Evolutionary conservation across 2,888 invertebrate genomes (phyloP), one percentile per base, ranked within the genome.

Genomic region (Emmelina monodactyla): DNA sequence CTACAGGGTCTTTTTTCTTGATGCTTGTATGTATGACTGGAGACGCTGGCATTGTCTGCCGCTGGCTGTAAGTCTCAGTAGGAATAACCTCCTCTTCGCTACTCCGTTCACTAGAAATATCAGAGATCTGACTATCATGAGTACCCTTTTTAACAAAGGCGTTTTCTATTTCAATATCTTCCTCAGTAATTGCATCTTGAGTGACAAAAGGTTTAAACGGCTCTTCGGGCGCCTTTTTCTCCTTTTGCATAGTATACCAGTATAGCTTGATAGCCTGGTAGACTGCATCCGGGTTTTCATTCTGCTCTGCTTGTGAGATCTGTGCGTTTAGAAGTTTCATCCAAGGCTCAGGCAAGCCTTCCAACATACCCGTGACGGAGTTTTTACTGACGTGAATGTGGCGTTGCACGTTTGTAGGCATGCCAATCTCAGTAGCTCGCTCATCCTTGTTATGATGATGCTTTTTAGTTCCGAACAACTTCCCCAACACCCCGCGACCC

Each of bases 241-340:
- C 89, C 51, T 92, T 90, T 56, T 92, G 91, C 46, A 92, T 89
- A 7, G 91, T 89, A 69, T 91, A 91, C 61, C 93, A 92, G 61
- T 94, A 94, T 59, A 89, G 93, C 55, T 92, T 92, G 34, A 97
- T 86, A 15, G 96, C 97, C 58, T 93, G 91, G 37, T 94, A 85
- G 1, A 94, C 94, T 22, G 94, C 94, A 52, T 88, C 86, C 2
- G 96, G 96, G 72, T 97, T 92, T 52, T 93, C 87, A 62, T 88
- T 85, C 67, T 94, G 93, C 60, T 95, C 95, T 28, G 88, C 89
- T 50, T 88, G 86, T 22, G 92, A 89, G 45, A 96, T 91, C 60
- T 93, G 91, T 11, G 88, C 85, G 53, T 91, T 87, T 47, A 96
- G 82, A 34, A 92, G 81, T 32, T 88, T 79, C 37, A 88, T 72